phyloP scores from a whole-genome alignment of 2,888 invertebrate species.

The Hypena proboscidalis region DNA sequence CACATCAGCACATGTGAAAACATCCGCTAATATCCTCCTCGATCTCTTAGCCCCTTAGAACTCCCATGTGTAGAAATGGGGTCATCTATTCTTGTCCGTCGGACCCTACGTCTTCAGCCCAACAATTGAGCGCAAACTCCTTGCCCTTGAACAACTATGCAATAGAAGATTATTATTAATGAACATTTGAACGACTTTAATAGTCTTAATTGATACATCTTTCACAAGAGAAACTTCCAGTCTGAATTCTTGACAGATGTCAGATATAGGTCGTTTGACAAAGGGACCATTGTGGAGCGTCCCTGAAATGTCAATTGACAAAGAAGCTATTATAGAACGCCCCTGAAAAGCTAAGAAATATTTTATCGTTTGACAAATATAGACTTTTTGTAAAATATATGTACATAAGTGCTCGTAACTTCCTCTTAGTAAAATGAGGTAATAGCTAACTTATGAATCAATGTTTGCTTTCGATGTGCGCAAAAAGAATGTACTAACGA shows the following conservation, averaged over 20 bases:
- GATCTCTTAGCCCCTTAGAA: constrained; percentile 1
- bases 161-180: constrained; percentile 29
- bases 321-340: constrained; percentile 1
- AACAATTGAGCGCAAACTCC: constrained; percentile 8
- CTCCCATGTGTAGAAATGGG: constrained; percentile 5
- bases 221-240: constrained; percentile 35
- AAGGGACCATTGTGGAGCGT: constrained; percentile 2
- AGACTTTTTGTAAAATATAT: neutral
- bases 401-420: neutral
- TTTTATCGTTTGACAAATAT: no score
- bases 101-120: constrained; percentile 5
- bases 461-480: constrained; percentile 7
- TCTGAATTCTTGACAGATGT: constrained; percentile 6
- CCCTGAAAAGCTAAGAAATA: neutral
- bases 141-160: constrained; percentile 10
- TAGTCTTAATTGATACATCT: constrained; percentile 39
- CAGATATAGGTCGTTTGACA: constrained; percentile 8
- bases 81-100: constrained; percentile 11
- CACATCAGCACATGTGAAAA: no score
- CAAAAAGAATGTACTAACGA: neutral
- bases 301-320: constrained; percentile 2
- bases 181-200: constrained; percentile 30
- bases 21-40: neutral
- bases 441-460: constrained; percentile 1
- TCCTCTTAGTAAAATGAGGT: constrained; percentile 6